phyloP scores from a whole-genome alignment of 2,113 vertebrate species.

The Falcunculus frontatus region DNA sequence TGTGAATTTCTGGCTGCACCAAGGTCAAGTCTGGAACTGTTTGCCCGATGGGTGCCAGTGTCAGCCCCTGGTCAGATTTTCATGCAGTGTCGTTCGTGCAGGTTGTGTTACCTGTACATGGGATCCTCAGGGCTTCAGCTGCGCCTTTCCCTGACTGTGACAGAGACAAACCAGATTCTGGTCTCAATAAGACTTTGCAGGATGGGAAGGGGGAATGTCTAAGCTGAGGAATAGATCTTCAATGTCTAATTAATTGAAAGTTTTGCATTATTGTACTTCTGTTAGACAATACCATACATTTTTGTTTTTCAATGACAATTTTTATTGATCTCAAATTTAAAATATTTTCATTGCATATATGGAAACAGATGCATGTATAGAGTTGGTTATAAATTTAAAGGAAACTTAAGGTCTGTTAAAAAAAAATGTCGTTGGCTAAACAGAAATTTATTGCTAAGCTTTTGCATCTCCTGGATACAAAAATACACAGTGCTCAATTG shows the following conservation, averaged over 20 bases:
- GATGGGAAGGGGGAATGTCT: not conserved
- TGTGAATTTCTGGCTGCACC: not conserved
- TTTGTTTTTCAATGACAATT: conserved; percentile 2
- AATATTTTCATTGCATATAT: not conserved
- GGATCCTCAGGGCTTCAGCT: not conserved
- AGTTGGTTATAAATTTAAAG: not conserved
- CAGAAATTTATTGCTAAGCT: not conserved
- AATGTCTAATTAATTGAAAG: conserved; percentile 19
- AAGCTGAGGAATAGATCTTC: not conserved
- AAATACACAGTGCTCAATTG: not conserved
- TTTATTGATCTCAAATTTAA: not conserved
- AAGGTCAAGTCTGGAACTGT: too few relatives aligned
- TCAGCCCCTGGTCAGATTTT: not conserved
- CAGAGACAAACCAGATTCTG: not conserved
- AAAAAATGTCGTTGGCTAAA: not conserved
- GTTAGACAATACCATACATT: not conserved
- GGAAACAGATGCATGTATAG: not conserved
- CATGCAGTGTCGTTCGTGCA: accelerated
- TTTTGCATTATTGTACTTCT: conserved; percentile 25
- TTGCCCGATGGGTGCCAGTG: not conserved
- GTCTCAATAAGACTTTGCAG: not conserved
- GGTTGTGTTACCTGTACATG: accelerated
- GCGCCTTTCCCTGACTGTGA: not conserved
- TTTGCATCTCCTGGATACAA: not conserved
- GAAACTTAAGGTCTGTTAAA: not conserved